Percentiles rank a stretch among this genome's conserved stretches.
Conservation (phyloP, 2,888 invertebrate species). For the Xiphydria camelus region DNA sequence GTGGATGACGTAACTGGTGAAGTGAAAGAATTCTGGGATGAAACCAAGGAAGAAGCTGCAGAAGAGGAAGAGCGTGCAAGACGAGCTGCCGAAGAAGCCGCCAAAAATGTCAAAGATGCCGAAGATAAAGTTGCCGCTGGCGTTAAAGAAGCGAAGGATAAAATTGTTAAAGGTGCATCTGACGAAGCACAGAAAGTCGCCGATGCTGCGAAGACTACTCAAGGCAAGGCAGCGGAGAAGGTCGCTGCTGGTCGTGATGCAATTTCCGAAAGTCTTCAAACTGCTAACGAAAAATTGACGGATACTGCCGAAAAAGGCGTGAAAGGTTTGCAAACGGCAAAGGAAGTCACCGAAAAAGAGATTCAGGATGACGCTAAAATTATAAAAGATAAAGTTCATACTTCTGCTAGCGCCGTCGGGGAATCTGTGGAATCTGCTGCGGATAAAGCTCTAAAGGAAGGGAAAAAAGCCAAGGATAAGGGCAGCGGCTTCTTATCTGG, state of each 20-base stretch:
- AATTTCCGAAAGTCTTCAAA: constrained; percentile 30
- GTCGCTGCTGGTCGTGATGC: constrained; percentile 25
- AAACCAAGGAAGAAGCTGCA: constrained; percentile 35
- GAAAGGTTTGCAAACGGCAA: constrained; percentile 8
- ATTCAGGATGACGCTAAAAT: constrained; percentile 21
- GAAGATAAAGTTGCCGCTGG: constrained; percentile 13
- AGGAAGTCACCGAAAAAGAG: constrained; percentile 16
- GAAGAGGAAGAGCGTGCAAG: constrained; percentile 24
- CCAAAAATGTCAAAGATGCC: constrained; percentile 14
- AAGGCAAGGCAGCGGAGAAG: constrained; percentile 59
- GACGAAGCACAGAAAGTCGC: constrained; percentile 59
- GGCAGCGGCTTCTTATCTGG: constrained; percentile 33
- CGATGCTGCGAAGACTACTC: constrained; percentile 60
- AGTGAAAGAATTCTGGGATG: constrained; percentile 34
- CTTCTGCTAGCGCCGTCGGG: constrained; percentile 14
- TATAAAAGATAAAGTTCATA: constrained; percentile 23
- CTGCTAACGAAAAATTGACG: constrained; percentile 15
- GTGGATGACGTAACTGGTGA: constrained; percentile 33
- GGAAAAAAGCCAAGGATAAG: constrained; percentile 27
- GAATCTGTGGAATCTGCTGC: constrained; percentile 12
- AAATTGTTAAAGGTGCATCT: constrained; percentile 53
- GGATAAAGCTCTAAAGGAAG: constrained; percentile 18
- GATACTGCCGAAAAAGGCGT: constrained; percentile 9
- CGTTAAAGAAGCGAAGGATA: constrained; percentile 9
- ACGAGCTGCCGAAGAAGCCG: constrained; percentile 11